Base-by-base conservation (phyloP, 1,140 invertebrate genomes). In the Trachelipus rathkii region DNA sequence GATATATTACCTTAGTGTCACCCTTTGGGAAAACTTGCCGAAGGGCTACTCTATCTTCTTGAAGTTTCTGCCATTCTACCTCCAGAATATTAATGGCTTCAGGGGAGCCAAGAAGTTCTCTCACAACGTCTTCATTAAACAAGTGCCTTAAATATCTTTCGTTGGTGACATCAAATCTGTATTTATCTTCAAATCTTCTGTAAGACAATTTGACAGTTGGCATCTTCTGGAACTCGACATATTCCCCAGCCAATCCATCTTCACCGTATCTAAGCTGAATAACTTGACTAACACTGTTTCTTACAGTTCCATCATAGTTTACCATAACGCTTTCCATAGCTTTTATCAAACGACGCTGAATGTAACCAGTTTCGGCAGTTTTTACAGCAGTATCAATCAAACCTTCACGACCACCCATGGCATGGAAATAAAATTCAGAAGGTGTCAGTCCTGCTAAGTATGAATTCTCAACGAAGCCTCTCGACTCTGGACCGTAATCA, bases 271-370 rank as follows among this genome's bases (percentile, higher is more conserved):
- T 90, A 82, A 99, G 88, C 88, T 99, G 98, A 85, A 99, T 97
- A 19, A 99, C 88, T 83, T 98, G 95, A 8, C 95, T 95, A 0
- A 97, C 94, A 0, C 95, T 96, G 85, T 98, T 98, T 84, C 96
- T 89, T 0, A 98, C 94, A 0, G 96, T 98, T 11, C 96, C 95
- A 83, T 98, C 96, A 82, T 98, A 98, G 84, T 96, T 94, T 7
- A 99, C 95, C 97, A 99, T 99, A 45, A 99, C 96, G 84, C 94
- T 96, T 87, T 99, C 98, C 98, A 99, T 99, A 91, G 98, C 98
- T 87, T 99, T 99, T 85, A 99, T 99, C 44, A 99, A 87, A 89
- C 98, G 94, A 86, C 98, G 92, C 85, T 99, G 98, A 84, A 99
- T 99, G 84, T 99, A 99, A 83, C 91, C 96, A 82, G 97, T 99